Conservation (phyloP, 2,888 invertebrate genomes). For the Drosophila flavopinicola region DNA sequence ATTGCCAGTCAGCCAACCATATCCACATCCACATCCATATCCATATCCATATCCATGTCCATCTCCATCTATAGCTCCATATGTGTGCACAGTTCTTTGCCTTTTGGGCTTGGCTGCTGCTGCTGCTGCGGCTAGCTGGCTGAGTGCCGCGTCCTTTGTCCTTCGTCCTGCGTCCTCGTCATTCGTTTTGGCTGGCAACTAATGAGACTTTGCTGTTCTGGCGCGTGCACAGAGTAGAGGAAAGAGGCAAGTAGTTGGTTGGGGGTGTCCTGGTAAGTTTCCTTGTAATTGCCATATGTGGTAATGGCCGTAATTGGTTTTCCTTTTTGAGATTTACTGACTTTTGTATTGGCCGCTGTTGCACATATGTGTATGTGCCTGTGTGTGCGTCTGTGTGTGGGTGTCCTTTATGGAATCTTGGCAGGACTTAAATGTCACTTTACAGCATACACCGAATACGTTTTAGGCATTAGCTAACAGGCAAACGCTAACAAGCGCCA, state of each 20-base stretch:
- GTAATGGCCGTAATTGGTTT: slow-evolving; percentile 77
- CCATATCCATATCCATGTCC: slow-evolving; percentile 1
- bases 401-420: slow-evolving; percentile 56
- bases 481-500: slow-evolving; percentile 75
- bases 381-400: not conserved
- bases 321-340: slow-evolving; percentile 76
- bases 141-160: slow-evolving; percentile 29
- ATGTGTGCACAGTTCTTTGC: slow-evolving; percentile 14
- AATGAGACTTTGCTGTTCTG: slow-evolving; percentile 76
- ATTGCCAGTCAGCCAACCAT: slow-evolving; percentile 58
- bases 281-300: slow-evolving; percentile 76
- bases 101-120: slow-evolving; percentile 15
- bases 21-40: slow-evolving; percentile 13
- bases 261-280: slow-evolving; percentile 37
- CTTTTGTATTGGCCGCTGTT: slow-evolving; percentile 68
- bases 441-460: slow-evolving; percentile 68
- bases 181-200: slow-evolving; percentile 65
- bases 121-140: slow-evolving; percentile 26
- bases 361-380: slow-evolving; percentile 30
- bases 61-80: slow-evolving; percentile 3
- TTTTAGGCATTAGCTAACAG: slow-evolving; percentile 73
- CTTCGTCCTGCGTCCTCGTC: slow-evolving; percentile 33
- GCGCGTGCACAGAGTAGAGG: slow-evolving; percentile 47
- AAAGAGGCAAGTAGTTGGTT: not conserved
- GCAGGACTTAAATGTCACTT: slow-evolving; percentile 67